Conservation (phyloP, 2,113 vertebrate species). For the Prinia subflava region DNA sequence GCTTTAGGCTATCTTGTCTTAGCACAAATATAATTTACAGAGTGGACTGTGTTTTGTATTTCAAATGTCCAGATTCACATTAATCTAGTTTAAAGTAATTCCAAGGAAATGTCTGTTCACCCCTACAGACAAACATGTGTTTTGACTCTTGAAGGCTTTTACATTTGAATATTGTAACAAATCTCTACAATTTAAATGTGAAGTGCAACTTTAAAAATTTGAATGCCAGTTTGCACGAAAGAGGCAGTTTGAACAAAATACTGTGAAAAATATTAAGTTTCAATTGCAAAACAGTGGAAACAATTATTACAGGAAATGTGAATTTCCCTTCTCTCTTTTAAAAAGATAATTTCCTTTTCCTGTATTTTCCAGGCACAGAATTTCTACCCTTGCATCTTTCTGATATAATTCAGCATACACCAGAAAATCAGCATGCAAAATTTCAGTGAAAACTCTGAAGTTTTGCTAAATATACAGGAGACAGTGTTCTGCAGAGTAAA, state of each 20-base stretch:
- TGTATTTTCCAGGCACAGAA: neutral
- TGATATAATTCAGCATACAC: neutral
- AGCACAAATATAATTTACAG: neutral
- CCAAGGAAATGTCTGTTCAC: neutral
- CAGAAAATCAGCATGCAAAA: neutral
- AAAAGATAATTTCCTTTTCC: neutral
- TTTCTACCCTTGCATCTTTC: neutral
- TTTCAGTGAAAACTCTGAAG: neutral
- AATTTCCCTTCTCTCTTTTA: neutral
- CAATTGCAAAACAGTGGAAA: neutral
- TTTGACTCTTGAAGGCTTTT: neutral
- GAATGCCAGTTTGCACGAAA: neutral
- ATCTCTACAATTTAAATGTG: neutral
- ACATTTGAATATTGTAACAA: neutral
- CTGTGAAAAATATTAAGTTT: neutral
- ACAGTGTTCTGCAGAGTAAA: neutral
- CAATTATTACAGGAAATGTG: neutral
- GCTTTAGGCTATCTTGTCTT: neutral
- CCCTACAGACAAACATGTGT: neutral
- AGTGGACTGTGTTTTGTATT: neutral
- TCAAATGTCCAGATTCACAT: neutral
- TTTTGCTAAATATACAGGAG: neutral
- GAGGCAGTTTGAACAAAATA: neutral
- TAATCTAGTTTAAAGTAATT: neutral
- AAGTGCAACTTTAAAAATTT: neutral